Evolutionary conservation across 2,888 invertebrate genomes (phyloP), one percentile per base, ranked within the genome.

Genomic region (Cataglyphis livida): DNA sequence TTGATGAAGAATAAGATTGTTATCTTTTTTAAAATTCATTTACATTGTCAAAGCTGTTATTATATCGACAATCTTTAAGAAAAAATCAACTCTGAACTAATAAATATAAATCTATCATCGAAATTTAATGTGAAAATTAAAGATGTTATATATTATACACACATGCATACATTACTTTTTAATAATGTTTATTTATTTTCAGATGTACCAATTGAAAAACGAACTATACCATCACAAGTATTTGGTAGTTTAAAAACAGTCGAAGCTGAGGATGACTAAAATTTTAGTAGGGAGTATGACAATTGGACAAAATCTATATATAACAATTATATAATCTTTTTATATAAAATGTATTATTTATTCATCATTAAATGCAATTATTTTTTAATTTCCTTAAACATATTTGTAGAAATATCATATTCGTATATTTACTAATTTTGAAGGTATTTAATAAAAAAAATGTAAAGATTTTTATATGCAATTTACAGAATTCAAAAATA

Each of bases 221-320:
- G 98, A 95, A 96, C 96, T 41, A 96, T 99, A 88, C 99, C 99
- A 51, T 96, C 97, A 64, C 97, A 98, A 95, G 98, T 99, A 3
- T 99, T 99, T 95, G 99, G 99, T 84, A 96, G 98, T 88, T 95
- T 98, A 87, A 96, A 96, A 90, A 93, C 87, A 82, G 61, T 32
- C 5, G 85, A 88, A 75, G 76, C 35, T 32, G 89, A 89, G 70
- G 84, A 89, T 9, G 84, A 90, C 70, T 89, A 25, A 79, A 32
- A 59, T 59, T 41, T 79, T 44, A 44, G 15, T 57, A 57, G 18
- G 15, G 21, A 68, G 9, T 28, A 35, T 59, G 18, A 2, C 18
- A 4, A 18, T 61, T 74, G 12, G 3, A 48, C 0, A n/a, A 54
- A n/a, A 68, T 57, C 5, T 76, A n/a, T 44, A 28, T 28, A 18